phyloP scores from a whole-genome alignment of 1,140 invertebrate species.

The Drosophila mojavensis region DNA sequence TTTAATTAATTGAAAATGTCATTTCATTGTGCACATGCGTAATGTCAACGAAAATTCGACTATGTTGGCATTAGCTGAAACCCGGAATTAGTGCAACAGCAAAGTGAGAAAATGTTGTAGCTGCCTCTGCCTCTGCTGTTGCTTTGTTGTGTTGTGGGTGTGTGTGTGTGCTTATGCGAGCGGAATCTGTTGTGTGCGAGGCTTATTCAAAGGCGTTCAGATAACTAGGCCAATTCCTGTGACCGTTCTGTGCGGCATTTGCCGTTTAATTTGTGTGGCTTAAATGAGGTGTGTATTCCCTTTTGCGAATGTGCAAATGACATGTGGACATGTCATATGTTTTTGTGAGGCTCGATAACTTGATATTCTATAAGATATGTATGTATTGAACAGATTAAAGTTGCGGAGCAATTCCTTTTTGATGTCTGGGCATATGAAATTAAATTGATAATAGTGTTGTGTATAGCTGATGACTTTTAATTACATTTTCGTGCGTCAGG shows the following conservation, averaged over 20 bases:
- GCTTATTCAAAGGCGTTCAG: slow-evolving; percentile 26
- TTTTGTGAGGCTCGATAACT: not conserved
- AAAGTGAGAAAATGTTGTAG: slow-evolving; percentile 51
- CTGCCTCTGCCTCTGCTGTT: slow-evolving; percentile 26
- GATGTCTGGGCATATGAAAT: no score
- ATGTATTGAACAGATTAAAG: no score
- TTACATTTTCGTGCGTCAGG: not conserved
- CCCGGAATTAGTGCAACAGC: not conserved
- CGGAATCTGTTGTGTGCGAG: slow-evolving; percentile 19
- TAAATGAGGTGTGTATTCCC: slow-evolving; percentile 7
- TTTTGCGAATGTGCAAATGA: slow-evolving; percentile 3
- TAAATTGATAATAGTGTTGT: no score
- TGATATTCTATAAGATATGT: no score
- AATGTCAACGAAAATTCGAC: not conserved
- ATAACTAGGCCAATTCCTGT: slow-evolving; percentile 9
- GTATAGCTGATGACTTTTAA: no score
- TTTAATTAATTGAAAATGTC: slow-evolving; percentile 18
- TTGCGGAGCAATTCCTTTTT: not conserved
- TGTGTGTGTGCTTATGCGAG: slow-evolving; percentile 18
- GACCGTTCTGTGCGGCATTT: not conserved
- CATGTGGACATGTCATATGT: no score
- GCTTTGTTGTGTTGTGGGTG: slow-evolving; percentile 21
- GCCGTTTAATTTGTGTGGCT: not conserved
- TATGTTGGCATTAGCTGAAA: slow-evolving; percentile 7
- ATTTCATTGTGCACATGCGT: slow-evolving; percentile 12